Evolutionary conservation across 2,888 invertebrate genomes (phyloP).

Genomic region (Brenthis daphne): DNA sequence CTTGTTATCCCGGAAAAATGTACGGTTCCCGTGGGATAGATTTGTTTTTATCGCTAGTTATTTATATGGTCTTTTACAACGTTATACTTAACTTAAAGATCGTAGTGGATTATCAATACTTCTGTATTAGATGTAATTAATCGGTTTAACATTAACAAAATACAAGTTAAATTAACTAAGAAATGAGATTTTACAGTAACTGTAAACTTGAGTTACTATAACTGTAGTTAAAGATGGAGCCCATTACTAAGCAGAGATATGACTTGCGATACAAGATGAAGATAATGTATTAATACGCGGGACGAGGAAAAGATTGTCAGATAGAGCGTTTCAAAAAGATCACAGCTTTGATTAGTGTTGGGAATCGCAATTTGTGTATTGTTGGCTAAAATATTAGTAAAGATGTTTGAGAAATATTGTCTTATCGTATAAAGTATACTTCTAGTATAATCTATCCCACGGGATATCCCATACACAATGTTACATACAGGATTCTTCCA

Average conservation of each 20-base stretch:
- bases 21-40: too few relatives aligned
- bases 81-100: too few relatives aligned
- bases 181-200: slow-evolving; percentile 31
- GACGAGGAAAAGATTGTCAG: slow-evolving; percentile 15
- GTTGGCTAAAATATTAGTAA: background rate
- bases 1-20: too few relatives aligned
- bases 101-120: too few relatives aligned
- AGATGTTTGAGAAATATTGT: background rate
- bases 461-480: too few relatives aligned
- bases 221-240: slow-evolving; percentile 32
- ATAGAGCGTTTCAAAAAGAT: slow-evolving; percentile 22
- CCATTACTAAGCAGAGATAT: slow-evolving; percentile 35
- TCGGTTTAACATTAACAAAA: background rate
- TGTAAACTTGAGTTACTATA: slow-evolving; percentile 33
- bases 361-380: slow-evolving; percentile 18
- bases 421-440: background rate
- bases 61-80: too few relatives aligned
- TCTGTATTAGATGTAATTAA: too few relatives aligned
- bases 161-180: slow-evolving; percentile 12
- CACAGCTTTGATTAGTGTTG: slow-evolving; percentile 19
- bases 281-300: slow-evolving; percentile 26
- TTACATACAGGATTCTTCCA: too few relatives aligned
- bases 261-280: slow-evolving; percentile 23
- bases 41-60: too few relatives aligned
- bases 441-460: too few relatives aligned